Base-by-base conservation (phyloP, 2,888 invertebrate species). In the Pachycephus smyrnensis region DNA sequence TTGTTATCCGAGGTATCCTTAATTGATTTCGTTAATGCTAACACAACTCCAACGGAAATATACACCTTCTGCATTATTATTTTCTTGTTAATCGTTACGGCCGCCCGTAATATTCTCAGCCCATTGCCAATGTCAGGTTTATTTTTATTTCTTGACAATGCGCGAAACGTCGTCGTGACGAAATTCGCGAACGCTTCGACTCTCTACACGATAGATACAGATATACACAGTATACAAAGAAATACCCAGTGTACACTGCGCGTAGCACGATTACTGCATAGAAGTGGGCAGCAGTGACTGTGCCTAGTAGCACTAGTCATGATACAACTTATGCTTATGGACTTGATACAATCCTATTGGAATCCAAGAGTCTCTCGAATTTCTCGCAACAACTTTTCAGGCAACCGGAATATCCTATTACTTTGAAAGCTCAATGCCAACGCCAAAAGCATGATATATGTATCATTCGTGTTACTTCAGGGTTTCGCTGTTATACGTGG, bases 321-420 rank as follows among this genome's bases (percentile, higher is more conserved):
- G 82, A 80, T 82, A 78, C 82, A 69, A 73, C 30, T 55, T 82
- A 80, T 84, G 80, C 80, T 84, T 80, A 75, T 77, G 78, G 76
- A 77, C 75, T 82, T 82, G 82, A 82, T 82, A 82, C 78, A 82
- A 82, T 82, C 82, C 77, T 76, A 77, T 74, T 81, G 82, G 82
- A 82, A 82, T 82, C 82, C 73, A 77, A 55, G 55, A 23, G 6
- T 40, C 55, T 6, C 23, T 55, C 55, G 55, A 55, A 55, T 55
- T 55, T 55, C 9, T 55, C 2, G 23, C 15, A 23, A 55, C 23
- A 55, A 55, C 55, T 55, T 55, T 55, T 55, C 55, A 55, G 55
- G 9, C 23, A 23, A 55, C 55, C 55, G 23, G 9, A 23, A 23
- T 23, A 55, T 55, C 15, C 1, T 1, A 55, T 55, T 55, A 55